Conservation (phyloP, 2,797 vertebrate species). For the Hoplostethus atlanticus region DNA sequence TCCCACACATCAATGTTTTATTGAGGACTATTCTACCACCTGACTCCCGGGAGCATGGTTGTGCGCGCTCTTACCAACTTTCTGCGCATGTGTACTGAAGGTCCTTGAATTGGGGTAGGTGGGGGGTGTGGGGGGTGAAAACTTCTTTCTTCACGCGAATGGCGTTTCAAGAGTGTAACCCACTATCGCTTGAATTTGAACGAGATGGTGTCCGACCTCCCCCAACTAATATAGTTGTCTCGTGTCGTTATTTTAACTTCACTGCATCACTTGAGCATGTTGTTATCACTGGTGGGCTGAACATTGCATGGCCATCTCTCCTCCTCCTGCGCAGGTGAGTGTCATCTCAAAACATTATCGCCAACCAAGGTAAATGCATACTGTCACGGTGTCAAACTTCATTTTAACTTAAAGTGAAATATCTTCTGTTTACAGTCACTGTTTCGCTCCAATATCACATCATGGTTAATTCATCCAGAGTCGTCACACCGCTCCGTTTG, state of each 20-base stretch:
- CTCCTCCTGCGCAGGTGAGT: constrained; percentile 54
- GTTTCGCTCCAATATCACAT: too few relatives aligned
- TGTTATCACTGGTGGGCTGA: not conserved
- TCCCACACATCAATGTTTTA: constrained; percentile 62
- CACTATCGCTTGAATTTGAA: fast-evolving
- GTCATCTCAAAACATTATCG: not conserved
- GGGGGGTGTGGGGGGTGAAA: not conserved
- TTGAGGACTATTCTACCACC: constrained; percentile 27
- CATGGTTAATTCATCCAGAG: too few relatives aligned
- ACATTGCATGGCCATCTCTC: not conserved
- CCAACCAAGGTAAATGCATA: not conserved
- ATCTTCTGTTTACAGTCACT: too few relatives aligned
- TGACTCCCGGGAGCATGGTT: constrained; percentile 39
- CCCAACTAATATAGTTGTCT: too few relatives aligned
- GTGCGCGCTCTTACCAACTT: constrained; percentile 10
- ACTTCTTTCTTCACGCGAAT: not conserved
- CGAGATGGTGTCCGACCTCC: too few relatives aligned
- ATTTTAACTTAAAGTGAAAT: too few relatives aligned
- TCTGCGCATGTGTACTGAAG: constrained; percentile 30
- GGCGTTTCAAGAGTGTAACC: not conserved
- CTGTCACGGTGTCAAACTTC: too few relatives aligned
- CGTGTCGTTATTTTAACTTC: not conserved
- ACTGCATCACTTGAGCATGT: not conserved
- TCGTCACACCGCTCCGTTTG: too few relatives aligned
- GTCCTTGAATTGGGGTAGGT: too few relatives aligned